Evolutionary conservation across 2,888 invertebrate genomes (phyloP), one percentile per base, ranked within the genome.

Genomic region (Leptopterna dolabrata): DNA sequence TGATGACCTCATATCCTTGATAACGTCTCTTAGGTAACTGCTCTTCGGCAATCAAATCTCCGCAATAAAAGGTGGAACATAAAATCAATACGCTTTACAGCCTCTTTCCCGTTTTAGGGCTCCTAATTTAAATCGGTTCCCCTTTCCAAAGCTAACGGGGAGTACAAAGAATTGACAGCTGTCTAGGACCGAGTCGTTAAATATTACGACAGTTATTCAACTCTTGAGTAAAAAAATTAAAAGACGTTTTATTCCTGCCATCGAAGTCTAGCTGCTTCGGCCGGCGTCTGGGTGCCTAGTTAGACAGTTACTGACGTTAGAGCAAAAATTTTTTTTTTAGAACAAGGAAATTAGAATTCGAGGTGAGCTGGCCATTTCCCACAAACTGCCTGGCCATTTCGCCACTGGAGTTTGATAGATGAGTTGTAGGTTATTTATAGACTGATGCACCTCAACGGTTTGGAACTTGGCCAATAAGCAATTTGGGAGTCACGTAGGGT

Each of bases 121-220:
- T 27, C 24, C 63, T 63, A 63, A 63, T 63, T 63, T 63, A 63
- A 63, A 63, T 63, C 19, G 63, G 63, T 9, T 24, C 63, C 24
- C 63, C 63, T 63, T 19, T 63, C 24, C 63, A 27, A 63, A 63
- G 63, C 63, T 63, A 63, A 63, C 24, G 19, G 63, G 19, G 63
- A 63, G 27, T 24, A 63, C 63, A 41, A 29, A 19, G 30, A 76
- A 76, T 76, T 76, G 76, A 41, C 76, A 76, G 76, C 41, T 43
- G 76, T 76, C 76, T 41, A 24, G 41, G 36, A 19, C 76, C 1
- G 36, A 76, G 36, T 24, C 36, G 41, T 76, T 76, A 76, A 76
- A 76, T 76, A 76, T 76, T 76, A 76, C 76, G 76, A 76, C 76
- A 19, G 76, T 76, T 36, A 76, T 76, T 76, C 43, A 76, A 76